These are phyloP conservation scores for Drosophila prolongata DNA, from an alignment of 2,888 invertebrate species.

Conservation along the genomic window DNA sequence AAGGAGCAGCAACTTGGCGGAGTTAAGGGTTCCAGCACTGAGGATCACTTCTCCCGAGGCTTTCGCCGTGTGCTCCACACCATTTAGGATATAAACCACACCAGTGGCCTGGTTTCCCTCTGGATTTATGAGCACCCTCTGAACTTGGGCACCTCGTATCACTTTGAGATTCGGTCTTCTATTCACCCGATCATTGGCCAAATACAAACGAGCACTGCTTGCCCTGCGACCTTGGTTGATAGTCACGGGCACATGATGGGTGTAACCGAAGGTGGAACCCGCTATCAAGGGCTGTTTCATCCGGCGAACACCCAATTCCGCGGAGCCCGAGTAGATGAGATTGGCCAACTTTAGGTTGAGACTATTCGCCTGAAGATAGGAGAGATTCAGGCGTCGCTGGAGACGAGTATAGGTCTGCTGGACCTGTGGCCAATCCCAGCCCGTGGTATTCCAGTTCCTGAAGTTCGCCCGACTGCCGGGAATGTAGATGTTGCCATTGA, in stretches of 20 bases:
- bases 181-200: conserved; percentile 78
- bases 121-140: conserved; percentile 39
- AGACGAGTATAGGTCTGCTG: conserved; percentile 85
- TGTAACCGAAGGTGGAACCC: conserved; percentile 85
- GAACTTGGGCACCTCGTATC: conserved; percentile 60
- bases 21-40: conserved; percentile 58
- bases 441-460: conserved; percentile 85
- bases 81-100: conserved; percentile 49
- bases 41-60: conserved; percentile 44
- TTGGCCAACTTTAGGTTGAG: conserved; percentile 83
- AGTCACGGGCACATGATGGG: conserved; percentile 86
- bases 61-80: conserved; percentile 25
- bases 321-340: conserved; percentile 86
- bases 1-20: conserved; percentile 33
- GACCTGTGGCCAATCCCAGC: conserved; percentile 86
- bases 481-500: conserved; percentile 88
- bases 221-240: conserved; percentile 86
- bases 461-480: conserved; percentile 86
- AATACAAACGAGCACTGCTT: conserved; percentile 86
- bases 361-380: conserved; percentile 59
- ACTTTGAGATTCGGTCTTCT: conserved; percentile 69
- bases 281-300: conserved; percentile 87
- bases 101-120: conserved; percentile 38
- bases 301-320: conserved; percentile 88
- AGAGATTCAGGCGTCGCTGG: conserved; percentile 85